phyloP scores from a whole-genome alignment of 1,140 invertebrate genomes.

The Neodiprion lecontei region DNA sequence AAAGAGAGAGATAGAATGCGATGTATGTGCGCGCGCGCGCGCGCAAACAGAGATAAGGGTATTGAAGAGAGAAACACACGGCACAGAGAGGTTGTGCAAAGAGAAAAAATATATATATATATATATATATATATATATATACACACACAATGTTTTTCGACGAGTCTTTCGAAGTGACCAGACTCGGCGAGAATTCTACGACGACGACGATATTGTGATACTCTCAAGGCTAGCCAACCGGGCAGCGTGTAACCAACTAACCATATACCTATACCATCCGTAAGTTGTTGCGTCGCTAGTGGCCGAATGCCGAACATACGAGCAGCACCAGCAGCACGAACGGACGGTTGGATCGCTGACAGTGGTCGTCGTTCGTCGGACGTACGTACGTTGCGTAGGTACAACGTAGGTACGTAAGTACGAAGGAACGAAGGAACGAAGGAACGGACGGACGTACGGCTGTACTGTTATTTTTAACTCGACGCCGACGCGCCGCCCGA shows the following conservation, averaged over 20 bases:
- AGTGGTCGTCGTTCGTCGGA: slow-evolving; percentile 34
- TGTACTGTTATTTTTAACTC: slow-evolving; percentile 62
- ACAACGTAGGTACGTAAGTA: neutral
- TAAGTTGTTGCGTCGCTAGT: slow-evolving; percentile 22
- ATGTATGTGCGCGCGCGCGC: no score
- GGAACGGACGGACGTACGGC: slow-evolving; percentile 16
- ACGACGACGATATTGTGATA: neutral
- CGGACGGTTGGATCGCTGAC: slow-evolving; percentile 10
- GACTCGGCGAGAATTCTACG: neutral
- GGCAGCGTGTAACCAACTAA: slow-evolving; percentile 30
- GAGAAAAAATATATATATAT: no score
- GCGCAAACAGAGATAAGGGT: no score
- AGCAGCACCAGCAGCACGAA: slow-evolving; percentile 7
- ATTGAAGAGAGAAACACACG: no score
- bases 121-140: no score
- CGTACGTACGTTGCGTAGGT: slow-evolving; percentile 35
- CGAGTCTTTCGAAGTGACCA: neutral
- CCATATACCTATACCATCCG: slow-evolving; percentile 47
- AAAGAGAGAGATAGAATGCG: no score
- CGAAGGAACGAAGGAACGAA: neutral
- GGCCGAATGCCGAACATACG: slow-evolving; percentile 8
- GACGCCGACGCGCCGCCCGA: slow-evolving; percentile 56
- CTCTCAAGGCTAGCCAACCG: neutral
- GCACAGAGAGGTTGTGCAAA: no score
- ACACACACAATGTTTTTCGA: neutral